Evolutionary conservation across 92 coral and sea anemone genomes (phyloP), one percentile per base, ranked within the genome.

Genomic region (Parazoanthus atlanticus): DNA sequence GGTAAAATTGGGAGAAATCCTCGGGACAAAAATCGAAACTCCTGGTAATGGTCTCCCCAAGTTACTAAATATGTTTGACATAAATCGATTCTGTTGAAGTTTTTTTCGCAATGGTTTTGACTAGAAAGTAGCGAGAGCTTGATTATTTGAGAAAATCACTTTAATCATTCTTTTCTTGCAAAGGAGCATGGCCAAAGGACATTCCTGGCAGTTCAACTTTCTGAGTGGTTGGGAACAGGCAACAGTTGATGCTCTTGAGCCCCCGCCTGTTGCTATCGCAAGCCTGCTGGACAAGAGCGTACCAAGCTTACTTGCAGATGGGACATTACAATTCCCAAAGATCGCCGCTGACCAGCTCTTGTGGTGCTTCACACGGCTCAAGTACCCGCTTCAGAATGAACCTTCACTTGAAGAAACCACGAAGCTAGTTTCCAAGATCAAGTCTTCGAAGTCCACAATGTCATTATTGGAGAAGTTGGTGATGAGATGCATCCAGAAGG

Each of bases 281-380:
- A 66, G 61, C 21, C 81, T 89, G n/a, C 85, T 81, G 56, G 75
- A 47, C 31, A 40, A 76, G 19, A 89, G 78, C 33, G 76, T 89
- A 31, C 70, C 74, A 43, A 43, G 25, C 72, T 77, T 89, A 46
- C 78, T 89, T 17, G 33, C 72, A 16, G 64, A 81, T 26, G 36
- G 69, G 66, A 85, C 76, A 40, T 85, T 80, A 84, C 54, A 89
- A 25, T 85, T 89, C 88, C 80, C 25, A 70, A 67, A 81, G n/a
- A 82, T 89, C 58, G 89, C 89, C 47, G 85, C 38, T 40, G 72
- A 89, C 65, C 82, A 78, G 61, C 38, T 89, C 31, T 28, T 85
- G 25, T 85, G 89, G 92, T 89, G 92, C 52, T 84, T 89, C 77
- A 76, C 73, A 41, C 81, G 89, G 76, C 87, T 89, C n/a, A 89